Evolutionary conservation across 2,888 invertebrate genomes (phyloP), one percentile per base, ranked within the genome.

Genomic region (Eupsilia transversa): DNA sequence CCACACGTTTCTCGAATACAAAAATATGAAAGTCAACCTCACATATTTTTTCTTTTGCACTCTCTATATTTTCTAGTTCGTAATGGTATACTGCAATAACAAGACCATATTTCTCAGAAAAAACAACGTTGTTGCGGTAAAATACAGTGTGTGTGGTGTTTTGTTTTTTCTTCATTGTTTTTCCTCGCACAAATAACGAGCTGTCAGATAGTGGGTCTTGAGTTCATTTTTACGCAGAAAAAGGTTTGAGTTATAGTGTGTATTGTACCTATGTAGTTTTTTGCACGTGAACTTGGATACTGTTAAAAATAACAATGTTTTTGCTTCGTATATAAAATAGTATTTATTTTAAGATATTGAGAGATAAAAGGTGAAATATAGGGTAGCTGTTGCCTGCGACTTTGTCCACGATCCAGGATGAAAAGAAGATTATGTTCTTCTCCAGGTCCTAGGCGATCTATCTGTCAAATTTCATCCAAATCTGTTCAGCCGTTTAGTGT

Each of bases 41-140:
- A 35, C 12, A 27, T 49, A n/a, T 56, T 57, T 77, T 77, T 78
- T 43, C 77, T 66, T 83, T 27, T 33, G 38, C 43, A 46, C 33
- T 63, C n/a, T 33, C 5, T 66, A 65, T 73, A 69, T 70, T 85
- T 68, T 81, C 61, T 52, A 49, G 23, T 35, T n/a, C 23, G 20
- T 69, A 67, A 65, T 61, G 46, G 27, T 23, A 69, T 71, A 65
- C 68, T 71, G 71, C 57, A 65, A 65, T 35, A 77, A 77, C 71
- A 52, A 35, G 30, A n/a, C 56, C 63, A 68, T 85, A 77, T 77
- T 82, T 82, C 83, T 61, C 9, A 35, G 65, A 35, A 71, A 71
- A 66, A 60, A 41, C 65, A 70, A 81, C 57, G 52, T 49, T 41
- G 9, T 54, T 66, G 56, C 17, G 61, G 43, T 56, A 65, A 68